Evolutionary conservation across 1,140 invertebrate genomes (phyloP), one percentile per base, ranked within the genome.

Genomic region (Drosophila grimshawi): DNA sequence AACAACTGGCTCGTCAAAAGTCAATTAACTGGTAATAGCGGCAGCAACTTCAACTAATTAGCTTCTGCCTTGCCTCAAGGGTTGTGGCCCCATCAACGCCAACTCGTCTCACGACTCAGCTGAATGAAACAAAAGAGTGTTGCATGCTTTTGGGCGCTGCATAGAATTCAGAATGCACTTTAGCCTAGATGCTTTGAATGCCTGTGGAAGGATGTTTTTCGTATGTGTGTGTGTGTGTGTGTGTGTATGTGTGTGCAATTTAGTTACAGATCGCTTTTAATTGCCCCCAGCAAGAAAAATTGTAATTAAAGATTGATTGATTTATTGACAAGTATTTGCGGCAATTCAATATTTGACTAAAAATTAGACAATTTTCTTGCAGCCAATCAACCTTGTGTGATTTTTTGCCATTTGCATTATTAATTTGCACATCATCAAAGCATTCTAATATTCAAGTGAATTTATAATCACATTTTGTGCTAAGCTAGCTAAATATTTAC

Each of bases 1-100:
- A 43, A 27, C 53, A 51, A 78, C 51, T 62, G 72, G 76, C 68
- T 83, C 80, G 83, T 89, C 85, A 86, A 77, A 86, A 83, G 80
- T 86, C 83, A 86, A 86, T 86, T 86, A 88, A 83, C 83, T 86
- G 80, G 60, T 76, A 86, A 86, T 82, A 86, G 76, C 86, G 86
- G 70, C 80, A 83, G 78, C 72, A 80, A 83, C 76, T 86, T 86
- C 66, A 89, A 79, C 83, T 88, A 86, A 88, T 86, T 88, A 86
- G 83, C 76, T 61, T 68, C 56, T 70, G 80, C 79, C 78, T 73
- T 48, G 71, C 66, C 67, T 66, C 82, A 78, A 73, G 70, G 73
- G 66, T 19, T 70, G 49, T 45, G 46, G 45, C 61, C 52, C 60
- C 49, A 62, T 80, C 33, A 64, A 62, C 57, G 32, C 60, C 37